Conservation (phyloP, 2,797 vertebrate genomes). For the Toxotes lorentzi region DNA sequence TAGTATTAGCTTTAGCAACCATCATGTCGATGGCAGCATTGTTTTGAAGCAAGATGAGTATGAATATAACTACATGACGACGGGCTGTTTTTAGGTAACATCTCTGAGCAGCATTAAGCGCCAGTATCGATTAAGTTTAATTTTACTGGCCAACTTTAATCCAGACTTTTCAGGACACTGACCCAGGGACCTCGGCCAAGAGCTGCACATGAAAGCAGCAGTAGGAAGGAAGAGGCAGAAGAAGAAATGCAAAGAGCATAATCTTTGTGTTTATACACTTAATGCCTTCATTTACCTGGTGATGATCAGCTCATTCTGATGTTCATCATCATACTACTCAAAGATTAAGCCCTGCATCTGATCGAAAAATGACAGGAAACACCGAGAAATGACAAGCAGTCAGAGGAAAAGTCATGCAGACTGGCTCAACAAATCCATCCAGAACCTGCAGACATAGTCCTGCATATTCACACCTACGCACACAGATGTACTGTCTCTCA, state of each 20-base stretch:
- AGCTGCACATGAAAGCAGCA: slow-evolving; percentile 42
- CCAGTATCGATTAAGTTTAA: slow-evolving; percentile 11
- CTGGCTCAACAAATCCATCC: background rate
- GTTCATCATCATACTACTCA: background rate
- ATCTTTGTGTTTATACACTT: slow-evolving; percentile 27
- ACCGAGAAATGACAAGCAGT: slow-evolving; percentile 6
- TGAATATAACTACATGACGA: background rate
- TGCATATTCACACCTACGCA: slow-evolving; percentile 3
- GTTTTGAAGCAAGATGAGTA: slow-evolving; percentile 8
- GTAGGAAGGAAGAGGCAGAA: slow-evolving; percentile 26
- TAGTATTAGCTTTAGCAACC: background rate
- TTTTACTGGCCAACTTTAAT: slow-evolving; percentile 28
- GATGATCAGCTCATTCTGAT: slow-evolving; percentile 7
- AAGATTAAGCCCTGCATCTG: slow-evolving; percentile 3
- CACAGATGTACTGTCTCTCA: slow-evolving; percentile 6
- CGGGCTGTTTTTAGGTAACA: background rate
- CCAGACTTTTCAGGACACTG: slow-evolving; percentile 45
- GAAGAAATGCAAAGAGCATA: slow-evolving; percentile 11
- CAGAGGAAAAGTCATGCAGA: background rate
- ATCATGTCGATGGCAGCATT: slow-evolving; percentile 13
- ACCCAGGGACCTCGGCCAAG: slow-evolving; percentile 54
- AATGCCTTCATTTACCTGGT: slow-evolving; percentile 29
- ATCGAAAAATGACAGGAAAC: slow-evolving; percentile 41
- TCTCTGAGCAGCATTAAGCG: background rate
- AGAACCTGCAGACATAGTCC: slow-evolving; percentile 15